Conservation (phyloP, 2,797 vertebrate genomes). For the Enteromius trimaculatus region DNA sequence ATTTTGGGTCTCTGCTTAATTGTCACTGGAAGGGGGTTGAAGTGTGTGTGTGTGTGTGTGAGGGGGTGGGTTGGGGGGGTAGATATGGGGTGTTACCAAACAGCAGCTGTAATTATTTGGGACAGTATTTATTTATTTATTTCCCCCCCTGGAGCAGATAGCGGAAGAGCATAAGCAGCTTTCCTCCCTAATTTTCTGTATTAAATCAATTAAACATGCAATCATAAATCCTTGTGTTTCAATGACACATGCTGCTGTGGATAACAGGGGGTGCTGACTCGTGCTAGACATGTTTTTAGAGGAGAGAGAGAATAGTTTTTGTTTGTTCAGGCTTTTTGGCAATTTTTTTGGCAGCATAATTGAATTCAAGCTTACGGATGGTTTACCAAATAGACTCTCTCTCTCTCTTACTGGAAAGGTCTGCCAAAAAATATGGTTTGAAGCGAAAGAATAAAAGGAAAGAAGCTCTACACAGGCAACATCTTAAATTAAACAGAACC, state of each 20-base stretch:
- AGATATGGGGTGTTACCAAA: constrained; percentile 40
- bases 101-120: constrained; percentile 64
- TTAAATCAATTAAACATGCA: constrained; percentile 69
- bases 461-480: constrained; percentile 2
- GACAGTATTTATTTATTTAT: constrained; percentile 62
- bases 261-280: constrained; percentile 54
- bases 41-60: not conserved
- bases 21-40: constrained; percentile 52
- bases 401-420: not conserved
- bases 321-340: not conserved
- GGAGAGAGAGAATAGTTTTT: constrained; percentile 23
- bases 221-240: constrained; percentile 64
- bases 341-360: constrained; percentile 18
- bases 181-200: constrained; percentile 62
- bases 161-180: constrained; percentile 54
- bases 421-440: not conserved
- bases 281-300: constrained; percentile 40
- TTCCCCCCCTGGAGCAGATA: constrained; percentile 46
- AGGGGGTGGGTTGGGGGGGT: too few species aligned
- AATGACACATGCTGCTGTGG: constrained; percentile 55
- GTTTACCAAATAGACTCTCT: constrained; percentile 10
- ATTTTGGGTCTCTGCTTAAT: constrained; percentile 65
- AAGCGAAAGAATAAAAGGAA: not conserved
- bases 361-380: constrained; percentile 3
- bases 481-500: not conserved